Conservation (phyloP, 2,113 vertebrate species). For the Ochotona curzoniae region DNA sequence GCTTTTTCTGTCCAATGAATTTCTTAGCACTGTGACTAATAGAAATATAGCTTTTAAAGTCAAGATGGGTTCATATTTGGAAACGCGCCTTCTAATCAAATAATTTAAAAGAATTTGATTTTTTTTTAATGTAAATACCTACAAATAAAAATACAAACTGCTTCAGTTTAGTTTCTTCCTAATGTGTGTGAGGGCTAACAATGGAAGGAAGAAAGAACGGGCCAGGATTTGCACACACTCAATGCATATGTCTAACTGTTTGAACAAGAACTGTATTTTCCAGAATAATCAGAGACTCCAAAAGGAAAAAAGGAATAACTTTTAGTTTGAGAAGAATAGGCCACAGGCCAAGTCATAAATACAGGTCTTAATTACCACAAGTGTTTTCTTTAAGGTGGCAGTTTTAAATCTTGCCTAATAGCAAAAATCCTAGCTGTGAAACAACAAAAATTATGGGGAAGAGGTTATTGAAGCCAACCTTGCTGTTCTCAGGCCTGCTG, state of each 20-base stretch:
- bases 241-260: background rate
- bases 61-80: background rate
- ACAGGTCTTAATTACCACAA: background rate
- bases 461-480: background rate
- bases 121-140: background rate
- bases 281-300: background rate
- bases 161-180: background rate
- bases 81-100: background rate
- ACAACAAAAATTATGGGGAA: background rate
- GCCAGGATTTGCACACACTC: background rate
- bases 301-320: background rate
- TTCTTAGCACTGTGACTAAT: background rate
- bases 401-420: constrained; percentile 8
- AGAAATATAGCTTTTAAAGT: background rate
- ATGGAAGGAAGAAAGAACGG: background rate
- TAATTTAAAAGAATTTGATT: background rate
- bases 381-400: background rate
- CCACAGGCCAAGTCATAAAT: background rate
- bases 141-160: background rate
- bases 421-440: background rate
- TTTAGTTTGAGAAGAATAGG: background rate
- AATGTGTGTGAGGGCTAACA: background rate
- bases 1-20: background rate
- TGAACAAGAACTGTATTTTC: background rate
- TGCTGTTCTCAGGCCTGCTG: rapidly evolving